Evolutionary conservation across 2,797 vertebrate genomes (phyloP).

Genomic region (Silurus aristotelis): DNA sequence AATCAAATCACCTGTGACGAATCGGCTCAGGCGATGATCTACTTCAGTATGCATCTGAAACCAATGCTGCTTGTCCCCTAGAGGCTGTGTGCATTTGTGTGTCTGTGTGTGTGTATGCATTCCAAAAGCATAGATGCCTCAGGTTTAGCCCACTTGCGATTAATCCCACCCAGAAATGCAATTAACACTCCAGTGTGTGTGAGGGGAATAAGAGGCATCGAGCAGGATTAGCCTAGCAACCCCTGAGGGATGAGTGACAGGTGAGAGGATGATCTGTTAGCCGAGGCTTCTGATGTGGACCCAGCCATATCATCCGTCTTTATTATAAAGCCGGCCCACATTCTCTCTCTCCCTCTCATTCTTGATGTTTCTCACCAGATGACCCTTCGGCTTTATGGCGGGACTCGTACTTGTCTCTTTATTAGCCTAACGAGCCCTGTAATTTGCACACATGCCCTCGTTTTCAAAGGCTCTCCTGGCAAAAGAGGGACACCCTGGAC

Average conservation of each 20-base stretch:
- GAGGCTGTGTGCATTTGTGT: not conserved
- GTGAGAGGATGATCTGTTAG: slow-evolving; percentile 54
- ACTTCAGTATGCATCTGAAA: slow-evolving; percentile 5
- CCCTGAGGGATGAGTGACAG: slow-evolving; percentile 49
- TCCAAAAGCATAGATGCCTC: slow-evolving; percentile 37
- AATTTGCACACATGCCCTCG: slow-evolving; percentile 22
- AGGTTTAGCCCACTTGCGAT: slow-evolving; percentile 49
- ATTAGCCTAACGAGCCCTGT: slow-evolving; percentile 43
- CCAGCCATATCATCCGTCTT: slow-evolving; percentile 55
- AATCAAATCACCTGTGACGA: slow-evolving; percentile 45
- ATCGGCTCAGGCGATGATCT: not conserved
- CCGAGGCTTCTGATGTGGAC: slow-evolving; percentile 54
- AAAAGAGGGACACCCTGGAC: not conserved
- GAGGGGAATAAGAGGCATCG: slow-evolving; percentile 38
- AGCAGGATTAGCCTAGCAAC: slow-evolving; percentile 50
- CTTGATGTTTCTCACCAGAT: slow-evolving; percentile 1
- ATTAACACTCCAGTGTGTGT: slow-evolving; percentile 50
- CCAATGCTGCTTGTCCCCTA: not conserved
- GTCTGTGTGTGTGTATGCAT: slow-evolving; percentile 7
- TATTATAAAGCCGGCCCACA: slow-evolving; percentile 47
- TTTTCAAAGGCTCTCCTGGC: not conserved
- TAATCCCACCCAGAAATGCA: slow-evolving; percentile 57
- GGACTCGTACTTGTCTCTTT: slow-evolving; percentile 17
- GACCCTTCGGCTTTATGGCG: slow-evolving; percentile 32
- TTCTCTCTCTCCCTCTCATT: slow-evolving; percentile 16